A percentile compares a stretch with the other conserved stretches of the same genome.
Conservation (phyloP, 2,797 vertebrate species). For the Erpetoichthys calabaricus region DNA sequence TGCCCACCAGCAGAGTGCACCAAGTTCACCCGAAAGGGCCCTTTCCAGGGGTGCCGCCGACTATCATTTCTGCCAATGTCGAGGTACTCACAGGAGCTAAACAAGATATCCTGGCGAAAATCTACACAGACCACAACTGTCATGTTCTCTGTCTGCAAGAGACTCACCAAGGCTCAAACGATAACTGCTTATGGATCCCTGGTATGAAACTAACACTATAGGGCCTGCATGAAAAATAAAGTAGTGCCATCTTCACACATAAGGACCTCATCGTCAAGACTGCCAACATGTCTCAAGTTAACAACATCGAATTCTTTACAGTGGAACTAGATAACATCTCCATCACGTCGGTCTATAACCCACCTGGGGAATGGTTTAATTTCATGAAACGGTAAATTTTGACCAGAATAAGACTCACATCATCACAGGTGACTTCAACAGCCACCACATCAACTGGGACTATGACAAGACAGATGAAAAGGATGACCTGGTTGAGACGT, state of each 20-base stretch:
- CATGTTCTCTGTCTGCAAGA: constrained; percentile 5
- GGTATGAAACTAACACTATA: background rate
- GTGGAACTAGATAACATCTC: background rate
- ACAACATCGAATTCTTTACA: background rate
- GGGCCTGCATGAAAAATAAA: background rate
- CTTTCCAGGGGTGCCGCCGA: background rate
- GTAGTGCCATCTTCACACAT: constrained; percentile 2
- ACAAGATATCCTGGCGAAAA: background rate
- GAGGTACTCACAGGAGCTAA: background rate
- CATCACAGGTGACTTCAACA: background rate
- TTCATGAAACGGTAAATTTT: background rate
- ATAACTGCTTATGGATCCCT: background rate
- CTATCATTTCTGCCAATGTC: background rate
- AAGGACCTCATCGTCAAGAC: no score
- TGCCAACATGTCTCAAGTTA: background rate
- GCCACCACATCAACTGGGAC: background rate
- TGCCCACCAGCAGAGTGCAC: background rate
- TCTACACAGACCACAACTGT: background rate
- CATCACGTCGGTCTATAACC: background rate
- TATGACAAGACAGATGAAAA: background rate
- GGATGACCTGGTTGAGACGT: background rate
- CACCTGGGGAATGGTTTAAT: background rate
- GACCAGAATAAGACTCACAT: background rate
- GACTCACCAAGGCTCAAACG: constrained; percentile 2
- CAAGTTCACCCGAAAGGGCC: background rate